Evolutionary conservation across 2,888 invertebrate species (phyloP).

Genomic region (Noctua pronuba): DNA sequence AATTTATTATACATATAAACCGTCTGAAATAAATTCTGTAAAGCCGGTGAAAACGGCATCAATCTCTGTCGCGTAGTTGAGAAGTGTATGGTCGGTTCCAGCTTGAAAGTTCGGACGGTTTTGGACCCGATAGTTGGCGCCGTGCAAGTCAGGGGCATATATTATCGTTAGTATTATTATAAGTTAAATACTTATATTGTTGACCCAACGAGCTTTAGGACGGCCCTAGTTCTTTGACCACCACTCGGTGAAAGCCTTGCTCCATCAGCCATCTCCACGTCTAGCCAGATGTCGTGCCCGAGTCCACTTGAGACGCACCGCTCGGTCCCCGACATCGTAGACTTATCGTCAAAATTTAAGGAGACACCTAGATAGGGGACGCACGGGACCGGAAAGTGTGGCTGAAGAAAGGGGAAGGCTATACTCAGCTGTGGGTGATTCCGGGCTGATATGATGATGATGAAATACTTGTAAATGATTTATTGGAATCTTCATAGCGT

Average conservation of each 20-base stretch:
- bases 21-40: too few relatives aligned
- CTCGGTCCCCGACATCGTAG: too few relatives aligned
- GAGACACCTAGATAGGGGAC: background rate
- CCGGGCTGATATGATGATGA: background rate
- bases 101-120: background rate
- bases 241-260: background rate
- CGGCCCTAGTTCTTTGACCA: background rate
- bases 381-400: background rate
- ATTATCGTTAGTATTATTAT: too few relatives aligned
- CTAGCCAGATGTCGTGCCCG: background rate
- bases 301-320: too few relatives aligned
- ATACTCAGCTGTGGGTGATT: too few relatives aligned
- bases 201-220: background rate
- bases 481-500: background rate
- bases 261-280: background rate
- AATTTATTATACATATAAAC: background rate
- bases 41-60: too few relatives aligned
- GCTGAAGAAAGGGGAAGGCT: too few relatives aligned
- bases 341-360: too few relatives aligned
- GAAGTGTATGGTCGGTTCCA: too few relatives aligned
- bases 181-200: background rate
- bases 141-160: rapidly evolving
- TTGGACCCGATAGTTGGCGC: background rate
- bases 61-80: background rate
- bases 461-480: background rate